Evolutionary conservation across 2,797 vertebrate species (phyloP).

Genomic region (Bradypus variegatus): DNA sequence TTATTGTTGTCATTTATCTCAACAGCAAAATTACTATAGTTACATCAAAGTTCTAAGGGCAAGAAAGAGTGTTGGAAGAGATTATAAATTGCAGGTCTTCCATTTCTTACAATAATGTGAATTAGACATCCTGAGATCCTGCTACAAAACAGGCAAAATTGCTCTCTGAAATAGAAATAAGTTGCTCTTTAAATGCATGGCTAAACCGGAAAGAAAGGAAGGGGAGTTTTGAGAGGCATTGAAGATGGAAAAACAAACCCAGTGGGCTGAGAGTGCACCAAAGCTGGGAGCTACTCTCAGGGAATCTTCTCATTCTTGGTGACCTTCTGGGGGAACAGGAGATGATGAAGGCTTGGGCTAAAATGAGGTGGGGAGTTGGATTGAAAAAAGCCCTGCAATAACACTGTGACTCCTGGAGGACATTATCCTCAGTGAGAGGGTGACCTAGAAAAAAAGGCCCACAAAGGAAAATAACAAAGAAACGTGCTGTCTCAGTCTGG

Average conservation of each 20-base stretch:
- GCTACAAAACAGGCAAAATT: neutral
- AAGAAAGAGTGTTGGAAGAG: neutral
- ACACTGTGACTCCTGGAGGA: neutral
- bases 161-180: neutral
- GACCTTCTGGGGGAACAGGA: neutral
- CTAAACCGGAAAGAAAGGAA: neutral
- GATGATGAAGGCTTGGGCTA: neutral
- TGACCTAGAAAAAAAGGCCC: neutral
- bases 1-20: neutral
- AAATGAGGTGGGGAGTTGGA: neutral
- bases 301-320: neutral
- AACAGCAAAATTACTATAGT: neutral
- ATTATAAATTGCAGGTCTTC: neutral
- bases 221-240: neutral
- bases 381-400: neutral
- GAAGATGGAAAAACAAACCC: neutral
- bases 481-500: neutral
- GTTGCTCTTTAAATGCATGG: neutral
- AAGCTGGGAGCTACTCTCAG: neutral
- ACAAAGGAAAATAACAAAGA: neutral
- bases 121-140: constrained; percentile 6
- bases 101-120: neutral
- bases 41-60: neutral
- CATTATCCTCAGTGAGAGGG: neutral
- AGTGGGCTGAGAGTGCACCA: neutral